Conservation (phyloP, 1,140 invertebrate species). For the Teleogryllus occipitalis region DNA sequence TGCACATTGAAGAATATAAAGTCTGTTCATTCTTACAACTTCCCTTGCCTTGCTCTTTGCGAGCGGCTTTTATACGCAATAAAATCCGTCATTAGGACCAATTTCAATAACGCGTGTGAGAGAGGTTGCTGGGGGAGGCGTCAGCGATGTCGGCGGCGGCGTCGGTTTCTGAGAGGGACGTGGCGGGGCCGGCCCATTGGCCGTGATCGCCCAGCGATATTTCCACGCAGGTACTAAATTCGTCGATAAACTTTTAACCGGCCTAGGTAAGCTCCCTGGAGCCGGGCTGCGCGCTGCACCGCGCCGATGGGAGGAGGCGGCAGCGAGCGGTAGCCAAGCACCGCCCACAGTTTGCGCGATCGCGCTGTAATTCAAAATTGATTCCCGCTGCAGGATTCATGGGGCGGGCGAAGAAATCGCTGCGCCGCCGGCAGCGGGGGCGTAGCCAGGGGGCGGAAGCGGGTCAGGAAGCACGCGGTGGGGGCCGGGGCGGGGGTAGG, state of each 20-base stretch:
- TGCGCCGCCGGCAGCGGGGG: too few relatives aligned
- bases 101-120: background rate
- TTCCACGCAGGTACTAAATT: background rate
- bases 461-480: too few relatives aligned
- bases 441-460: too few relatives aligned
- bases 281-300: too few relatives aligned
- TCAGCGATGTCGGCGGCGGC: background rate
- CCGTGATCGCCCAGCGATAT: background rate
- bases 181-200: too few relatives aligned
- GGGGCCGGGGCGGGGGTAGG: too few relatives aligned
- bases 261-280: too few relatives aligned
- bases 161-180: too few relatives aligned
- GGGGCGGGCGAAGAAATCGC: too few relatives aligned
- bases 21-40: background rate
- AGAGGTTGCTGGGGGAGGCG: background rate
- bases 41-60: background rate
- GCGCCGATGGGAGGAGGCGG: background rate
- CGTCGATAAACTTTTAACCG: background rate
- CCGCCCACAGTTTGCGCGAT: background rate
- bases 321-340: too few relatives aligned
- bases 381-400: background rate
- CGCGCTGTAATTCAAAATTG: background rate
- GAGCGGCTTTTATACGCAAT: background rate
- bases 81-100: background rate
- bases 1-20: slow-evolving; percentile 1